Percentiles rank a stretch among this genome's conserved stretches.
Conservation (phyloP, 1,140 invertebrate species). For the Saccostrea cuccullata region DNA sequence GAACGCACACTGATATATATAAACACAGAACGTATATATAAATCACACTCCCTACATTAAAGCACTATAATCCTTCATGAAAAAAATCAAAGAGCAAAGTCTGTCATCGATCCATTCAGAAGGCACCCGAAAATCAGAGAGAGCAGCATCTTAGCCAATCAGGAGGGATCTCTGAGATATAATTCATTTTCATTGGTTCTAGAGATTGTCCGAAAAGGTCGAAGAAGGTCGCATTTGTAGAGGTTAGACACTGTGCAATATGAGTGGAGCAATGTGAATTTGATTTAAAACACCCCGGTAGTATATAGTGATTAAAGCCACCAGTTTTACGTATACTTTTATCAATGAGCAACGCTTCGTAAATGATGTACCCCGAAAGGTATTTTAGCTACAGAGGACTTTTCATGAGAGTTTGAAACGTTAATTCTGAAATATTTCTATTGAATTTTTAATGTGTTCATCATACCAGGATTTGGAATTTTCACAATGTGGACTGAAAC, state of each 20-base stretch:
- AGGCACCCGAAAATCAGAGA: conserved; percentile 20
- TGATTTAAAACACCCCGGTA: conserved; percentile 7
- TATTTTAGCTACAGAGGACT: not conserved
- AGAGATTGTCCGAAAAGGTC: conserved; percentile 21
- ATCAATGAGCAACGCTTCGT: conserved; percentile 1
- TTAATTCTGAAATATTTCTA: not conserved
- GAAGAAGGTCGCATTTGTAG: not conserved
- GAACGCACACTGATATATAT: conserved; percentile 1
- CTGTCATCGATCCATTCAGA: conserved; percentile 23
- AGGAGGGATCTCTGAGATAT: not conserved
- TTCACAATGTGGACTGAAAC: not conserved
- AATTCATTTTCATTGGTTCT: conserved; percentile 6
- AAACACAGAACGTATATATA: not conserved
- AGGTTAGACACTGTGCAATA: not conserved
- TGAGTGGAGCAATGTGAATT: conserved; percentile 22
- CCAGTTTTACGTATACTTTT: not conserved
- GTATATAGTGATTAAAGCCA: conserved; percentile 1
- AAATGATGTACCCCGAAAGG: not conserved
- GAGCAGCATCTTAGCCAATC: not conserved
- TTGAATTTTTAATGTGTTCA: not conserved
- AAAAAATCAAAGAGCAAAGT: conserved; percentile 8
- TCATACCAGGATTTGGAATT: not conserved
- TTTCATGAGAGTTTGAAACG: no score
- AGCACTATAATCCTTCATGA: not conserved
- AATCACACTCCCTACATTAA: not conserved